Evolutionary conservation across 2,888 invertebrate genomes (phyloP), one percentile per base, ranked within the genome.

Genomic region (Pegoplata infirma): DNA sequence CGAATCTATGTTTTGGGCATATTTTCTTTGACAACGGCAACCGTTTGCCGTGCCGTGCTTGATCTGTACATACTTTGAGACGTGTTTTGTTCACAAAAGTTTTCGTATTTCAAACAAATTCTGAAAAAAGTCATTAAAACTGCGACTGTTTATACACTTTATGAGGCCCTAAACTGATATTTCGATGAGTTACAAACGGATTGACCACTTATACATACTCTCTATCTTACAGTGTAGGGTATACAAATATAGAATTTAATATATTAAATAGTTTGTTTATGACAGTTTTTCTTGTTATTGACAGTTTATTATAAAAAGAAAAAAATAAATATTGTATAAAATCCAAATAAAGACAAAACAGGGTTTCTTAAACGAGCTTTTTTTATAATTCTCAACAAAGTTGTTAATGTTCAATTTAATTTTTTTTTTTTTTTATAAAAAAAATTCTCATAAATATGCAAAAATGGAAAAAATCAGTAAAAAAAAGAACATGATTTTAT

Each of bases 381-480:
- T 6, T 36, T 23, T 23, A 23, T 46, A 53, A 44, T 40, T 56
- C 49, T 21, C 12, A 49, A 36, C 16, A 56, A 56, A 72, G 49
- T 58, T 66, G 56, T 58, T 64, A 28, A 58, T 49, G 49, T 32
- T 36, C 49, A 56, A 72, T 36, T 40, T 14, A 28, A 14, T 16
- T 64, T 36, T 14, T 8, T 17, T 46, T n/a, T n/a, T 21, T 21
- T 21, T 5, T n/a, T 23, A 14, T 7, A 17, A 21, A 23, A 64
- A 7, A 58, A 58, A 73, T 56, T 68, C 75, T 68, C 75, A 68
- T 68, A 56, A 63, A 75, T 75, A 75, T 75, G 75, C 61, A 76
- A 76, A 76, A 16, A 58, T 63, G 19, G 12, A 56, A 10, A 17
- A 56, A 59, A 25, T 17, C 21, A 46, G 59, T 25, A 46, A 58